phyloP scores from a whole-genome alignment of 2,113 vertebrate genomes.

The Ailurus styani region DNA sequence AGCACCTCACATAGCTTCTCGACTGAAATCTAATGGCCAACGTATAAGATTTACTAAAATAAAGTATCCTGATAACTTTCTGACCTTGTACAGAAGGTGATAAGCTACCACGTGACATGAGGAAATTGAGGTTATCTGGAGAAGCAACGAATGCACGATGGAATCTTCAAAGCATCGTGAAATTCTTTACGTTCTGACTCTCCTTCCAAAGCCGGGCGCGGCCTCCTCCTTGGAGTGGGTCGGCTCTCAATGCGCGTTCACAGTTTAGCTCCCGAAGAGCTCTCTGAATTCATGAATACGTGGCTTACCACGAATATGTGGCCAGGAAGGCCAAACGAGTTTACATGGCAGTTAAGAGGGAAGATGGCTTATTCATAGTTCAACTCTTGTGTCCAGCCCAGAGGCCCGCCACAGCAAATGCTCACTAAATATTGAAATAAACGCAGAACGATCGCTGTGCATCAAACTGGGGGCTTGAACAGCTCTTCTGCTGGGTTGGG shows the following conservation, averaged over 20 bases:
- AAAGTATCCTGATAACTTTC: neutral
- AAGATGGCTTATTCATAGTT: neutral
- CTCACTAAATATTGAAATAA: neutral
- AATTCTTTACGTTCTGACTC: neutral
- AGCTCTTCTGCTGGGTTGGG: neutral
- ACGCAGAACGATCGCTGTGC: neutral
- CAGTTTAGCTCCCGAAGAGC: neutral
- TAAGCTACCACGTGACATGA: neutral
- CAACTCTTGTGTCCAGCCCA: neutral
- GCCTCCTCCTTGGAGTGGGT: neutral
- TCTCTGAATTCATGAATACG: neutral
- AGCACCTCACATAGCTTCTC: neutral
- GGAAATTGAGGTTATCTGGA: neutral
- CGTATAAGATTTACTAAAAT: neutral
- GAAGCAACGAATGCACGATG: neutral
- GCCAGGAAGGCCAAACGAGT: neutral
- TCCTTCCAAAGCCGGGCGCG: neutral
- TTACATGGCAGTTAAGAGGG: neutral
- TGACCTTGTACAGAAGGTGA: neutral
- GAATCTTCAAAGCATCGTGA: neutral
- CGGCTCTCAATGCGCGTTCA: neutral
- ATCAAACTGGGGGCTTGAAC: neutral
- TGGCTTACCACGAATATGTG: neutral
- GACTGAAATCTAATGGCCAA: neutral
- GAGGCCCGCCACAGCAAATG: neutral